Evolutionary conservation across 1,140 invertebrate species (phyloP).

Genomic region (Papilio polyxenes): DNA sequence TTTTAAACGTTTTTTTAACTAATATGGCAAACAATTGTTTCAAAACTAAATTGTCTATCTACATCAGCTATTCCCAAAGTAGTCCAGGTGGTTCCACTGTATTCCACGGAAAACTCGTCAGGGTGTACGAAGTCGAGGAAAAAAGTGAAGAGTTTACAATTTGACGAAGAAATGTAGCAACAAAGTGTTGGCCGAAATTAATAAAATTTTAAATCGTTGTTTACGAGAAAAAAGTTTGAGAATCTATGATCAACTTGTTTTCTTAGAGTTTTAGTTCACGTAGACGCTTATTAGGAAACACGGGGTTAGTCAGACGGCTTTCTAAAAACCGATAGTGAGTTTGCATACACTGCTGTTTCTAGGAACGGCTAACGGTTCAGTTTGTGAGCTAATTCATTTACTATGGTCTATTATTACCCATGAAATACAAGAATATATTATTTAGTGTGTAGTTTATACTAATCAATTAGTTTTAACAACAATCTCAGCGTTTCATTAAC

Average conservation of each 20-base stretch:
- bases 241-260: too few species aligned
- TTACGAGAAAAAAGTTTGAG: too few species aligned
- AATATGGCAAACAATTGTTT: neutral
- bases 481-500: too few species aligned
- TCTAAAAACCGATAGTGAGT: constrained; percentile 17
- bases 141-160: too few species aligned
- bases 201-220: too few species aligned
- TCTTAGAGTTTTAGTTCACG: neutral
- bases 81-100: too few species aligned
- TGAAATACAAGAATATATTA: neutral
- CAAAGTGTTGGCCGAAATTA: too few species aligned
- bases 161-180: too few species aligned
- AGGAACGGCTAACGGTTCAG: neutral
- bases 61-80: neutral
- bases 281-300: neutral
- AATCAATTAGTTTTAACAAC: too few species aligned
- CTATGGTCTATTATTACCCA: neutral
- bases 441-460: neutral
- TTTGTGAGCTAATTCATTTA: neutral
- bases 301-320: neutral
- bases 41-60: neutral
- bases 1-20: neutral
- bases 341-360: neutral
- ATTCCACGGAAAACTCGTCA: too few species aligned
- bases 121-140: too few species aligned